phyloP scores from a whole-genome alignment of 2,888 invertebrate genomes.

The Callyntrura sp. region DNA sequence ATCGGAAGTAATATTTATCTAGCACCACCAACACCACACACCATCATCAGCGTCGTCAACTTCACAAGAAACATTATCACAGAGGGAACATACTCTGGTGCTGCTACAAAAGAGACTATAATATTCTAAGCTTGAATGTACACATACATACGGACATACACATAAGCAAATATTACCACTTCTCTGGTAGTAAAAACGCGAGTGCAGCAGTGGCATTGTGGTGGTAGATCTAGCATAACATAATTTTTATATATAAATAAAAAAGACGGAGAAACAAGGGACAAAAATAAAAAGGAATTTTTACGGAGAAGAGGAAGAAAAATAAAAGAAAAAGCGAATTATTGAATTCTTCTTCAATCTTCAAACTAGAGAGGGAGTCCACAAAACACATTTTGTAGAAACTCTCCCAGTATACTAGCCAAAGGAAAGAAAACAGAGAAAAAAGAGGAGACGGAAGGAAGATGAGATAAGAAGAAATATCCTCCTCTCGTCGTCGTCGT shows the following conservation, averaged over 20 bases:
- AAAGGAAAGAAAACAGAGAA: neutral
- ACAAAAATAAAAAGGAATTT: constrained; percentile 39
- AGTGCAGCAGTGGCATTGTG: constrained; percentile 66
- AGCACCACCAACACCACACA: constrained; percentile 67
- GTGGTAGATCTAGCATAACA: constrained; percentile 62
- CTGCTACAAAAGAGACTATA: constrained; percentile 7
- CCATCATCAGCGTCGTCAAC: constrained; percentile 54
- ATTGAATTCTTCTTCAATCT: constrained; percentile 55
- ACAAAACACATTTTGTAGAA: constrained; percentile 8
- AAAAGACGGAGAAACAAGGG: constrained; percentile 17
- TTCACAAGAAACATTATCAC: constrained; percentile 46
- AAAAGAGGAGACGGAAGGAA: constrained; percentile 51
- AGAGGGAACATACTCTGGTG: constrained; percentile 26
- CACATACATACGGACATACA: constrained; percentile 26
- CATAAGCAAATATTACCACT: constrained; percentile 23
- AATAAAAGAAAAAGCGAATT: constrained; percentile 19
- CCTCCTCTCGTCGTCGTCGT: constrained; percentile 24
- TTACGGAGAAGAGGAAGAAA: constrained; percentile 25
- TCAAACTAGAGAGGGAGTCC: neutral
- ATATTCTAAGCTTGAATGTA: neutral
- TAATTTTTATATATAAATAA: constrained; percentile 56
- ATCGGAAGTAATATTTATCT: constrained; percentile 68
- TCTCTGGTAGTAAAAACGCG: constrained; percentile 54
- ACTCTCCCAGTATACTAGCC: neutral
- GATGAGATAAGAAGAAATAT: constrained; percentile 45